Evolutionary conservation across 2,113 vertebrate species (phyloP), one percentile per base, ranked within the genome.

Genomic region (Chrysemys picta): DNA sequence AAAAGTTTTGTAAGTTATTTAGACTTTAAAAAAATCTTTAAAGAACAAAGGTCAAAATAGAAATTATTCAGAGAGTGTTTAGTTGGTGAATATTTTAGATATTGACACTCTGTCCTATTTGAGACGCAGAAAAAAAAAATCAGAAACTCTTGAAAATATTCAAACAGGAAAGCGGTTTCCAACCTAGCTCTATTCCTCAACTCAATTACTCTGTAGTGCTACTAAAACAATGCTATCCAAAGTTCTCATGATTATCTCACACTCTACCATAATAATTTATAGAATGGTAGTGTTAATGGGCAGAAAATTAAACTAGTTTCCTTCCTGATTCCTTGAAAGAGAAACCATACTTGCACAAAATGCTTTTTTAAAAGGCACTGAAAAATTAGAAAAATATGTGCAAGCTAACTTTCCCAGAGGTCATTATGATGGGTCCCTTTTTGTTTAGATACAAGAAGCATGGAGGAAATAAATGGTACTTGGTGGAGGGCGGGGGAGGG

Each of bases 401-500:
- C 57, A 49, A 94, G 83, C 82, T 56, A 85, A 62, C 42, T 59
- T 84, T 94, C 72, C 59, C 79, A 80, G 76, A 62, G 31, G 53
- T 84, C 91, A 89, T 78, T 62, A 92, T 21, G 27, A 91, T 65
- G 84, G 24, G 22, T 2, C 52, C 35, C 14, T 3, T 93, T 93
- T 93, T 85, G 29, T 93, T 95, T 88, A 93, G 86, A 86, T 78
- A 29, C 49, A 91, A 89, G 45, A 78, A 95, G 88, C 72, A 88
- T 0, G 75, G 75, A 35, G 82, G 27, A 81, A 91, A 19, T 35
- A 87, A 22, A 88, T 76, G 89, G 31, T 38, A 69, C 35, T 35
- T 65, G 31, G 62, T 9, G 35, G 25, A 35, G 13, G 29, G 29
- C 7, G 19, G 19, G 57, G 29, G 24, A 12, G 1, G 13, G 29